Conservation (phyloP, 2,113 vertebrate species). For the Pitta sordida region DNA sequence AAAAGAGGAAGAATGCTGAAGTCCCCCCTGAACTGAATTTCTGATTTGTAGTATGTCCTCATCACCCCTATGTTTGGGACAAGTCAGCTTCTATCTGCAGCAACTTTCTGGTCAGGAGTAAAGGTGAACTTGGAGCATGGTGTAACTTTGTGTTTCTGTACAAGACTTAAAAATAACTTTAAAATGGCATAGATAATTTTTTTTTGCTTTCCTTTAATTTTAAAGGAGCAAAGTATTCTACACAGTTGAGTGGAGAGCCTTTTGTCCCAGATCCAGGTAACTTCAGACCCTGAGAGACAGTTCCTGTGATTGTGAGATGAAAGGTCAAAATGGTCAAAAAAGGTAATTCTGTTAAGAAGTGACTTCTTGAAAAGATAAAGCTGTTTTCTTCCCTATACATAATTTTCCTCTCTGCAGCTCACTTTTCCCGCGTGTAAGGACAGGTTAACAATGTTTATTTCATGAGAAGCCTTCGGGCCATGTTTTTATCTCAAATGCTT, state of each 20-base stretch:
- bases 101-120: background rate
- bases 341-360: background rate
- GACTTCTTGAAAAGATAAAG: background rate
- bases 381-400: background rate
- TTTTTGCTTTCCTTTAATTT: background rate
- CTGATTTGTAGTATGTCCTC: background rate
- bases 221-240: background rate
- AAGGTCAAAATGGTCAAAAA: background rate
- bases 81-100: background rate
- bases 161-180: background rate
- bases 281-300: background rate
- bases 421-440: background rate
- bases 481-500: background rate
- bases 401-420: background rate
- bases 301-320: background rate
- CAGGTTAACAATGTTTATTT: background rate
- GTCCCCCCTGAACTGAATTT: background rate
- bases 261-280: background rate
- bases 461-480: background rate
- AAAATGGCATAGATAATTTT: background rate
- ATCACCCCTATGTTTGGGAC: accelerated
- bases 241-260: background rate
- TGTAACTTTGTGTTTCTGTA: background rate
- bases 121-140: background rate
- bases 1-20: background rate